A percentile compares a stretch with the other conserved stretches of the same genome.
Evolutionary conservation across 2,113 vertebrate genomes (phyloP).

Genomic region (Aptenodytes patagonicus): DNA sequence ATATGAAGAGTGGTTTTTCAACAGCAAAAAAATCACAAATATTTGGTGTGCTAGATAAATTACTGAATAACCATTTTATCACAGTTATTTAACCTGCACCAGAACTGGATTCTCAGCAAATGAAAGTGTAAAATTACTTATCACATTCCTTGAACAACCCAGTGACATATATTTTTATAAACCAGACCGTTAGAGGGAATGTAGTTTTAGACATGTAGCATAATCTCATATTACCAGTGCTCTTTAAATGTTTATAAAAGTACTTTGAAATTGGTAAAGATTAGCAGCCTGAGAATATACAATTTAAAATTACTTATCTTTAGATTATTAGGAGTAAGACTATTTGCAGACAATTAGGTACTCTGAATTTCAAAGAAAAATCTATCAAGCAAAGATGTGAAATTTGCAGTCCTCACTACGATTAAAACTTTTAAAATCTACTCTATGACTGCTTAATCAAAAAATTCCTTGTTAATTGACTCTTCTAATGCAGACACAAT

Average conservation of each 20-base stretch:
- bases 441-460: neutral
- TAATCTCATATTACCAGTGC: neutral
- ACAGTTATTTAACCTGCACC: neutral
- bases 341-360: neutral
- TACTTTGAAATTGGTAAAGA: neutral
- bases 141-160: neutral
- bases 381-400: neutral
- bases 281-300: neutral
- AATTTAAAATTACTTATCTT: neutral
- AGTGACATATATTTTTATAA: neutral
- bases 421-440: neutral
- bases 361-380: neutral
- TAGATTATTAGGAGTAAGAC: neutral
- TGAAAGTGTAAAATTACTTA: neutral
- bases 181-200: neutral
- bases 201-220: neutral
- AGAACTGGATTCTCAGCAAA: neutral
- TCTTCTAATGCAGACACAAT: neutral
- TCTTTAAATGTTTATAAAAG: slow-evolving; percentile 3
- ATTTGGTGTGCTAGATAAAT: neutral
- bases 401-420: neutral
- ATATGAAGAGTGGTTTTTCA: neutral
- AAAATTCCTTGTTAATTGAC: neutral
- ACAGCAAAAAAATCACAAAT: neutral
- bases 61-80: neutral